Conservation (phyloP, 2,888 invertebrate species). For the Chironomus riparius region DNA sequence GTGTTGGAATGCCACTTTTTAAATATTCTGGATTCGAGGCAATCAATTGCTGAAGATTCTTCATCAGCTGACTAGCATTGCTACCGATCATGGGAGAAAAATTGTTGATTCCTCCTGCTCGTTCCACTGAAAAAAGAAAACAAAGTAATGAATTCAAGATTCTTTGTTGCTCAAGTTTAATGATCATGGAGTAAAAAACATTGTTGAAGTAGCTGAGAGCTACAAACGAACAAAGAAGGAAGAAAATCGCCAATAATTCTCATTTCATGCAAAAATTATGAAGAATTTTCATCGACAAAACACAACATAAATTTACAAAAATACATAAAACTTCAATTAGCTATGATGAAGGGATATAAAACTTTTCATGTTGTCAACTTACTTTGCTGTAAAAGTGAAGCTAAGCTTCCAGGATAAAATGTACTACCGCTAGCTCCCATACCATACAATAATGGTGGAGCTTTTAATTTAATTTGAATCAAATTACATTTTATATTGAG, state of each 20-base stretch:
- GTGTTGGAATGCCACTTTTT: conserved; percentile 45
- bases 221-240: not conserved
- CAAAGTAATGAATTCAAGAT: not conserved
- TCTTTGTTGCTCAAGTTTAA: too few relatives aligned
- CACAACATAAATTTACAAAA: conserved; percentile 13
- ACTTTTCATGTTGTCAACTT: conserved; percentile 44
- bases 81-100: conserved; percentile 11
- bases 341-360: not conserved
- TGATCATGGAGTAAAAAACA: too few relatives aligned
- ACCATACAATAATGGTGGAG: conserved; percentile 7
- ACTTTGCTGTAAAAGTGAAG: conserved; percentile 78
- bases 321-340: not conserved
- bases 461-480: not conserved
- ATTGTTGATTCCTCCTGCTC: conserved; percentile 43
- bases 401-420: conserved; percentile 39
- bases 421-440: conserved; percentile 20
- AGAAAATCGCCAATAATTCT: conserved; percentile 15
- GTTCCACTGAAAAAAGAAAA: conserved; percentile 48
- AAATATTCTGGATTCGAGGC: conserved; percentile 41
- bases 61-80: conserved; percentile 17
- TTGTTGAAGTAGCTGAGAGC: too few relatives aligned
- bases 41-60: conserved; percentile 40
- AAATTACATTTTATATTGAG: not conserved
- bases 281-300: conserved; percentile 4
- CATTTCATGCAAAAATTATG: conserved; percentile 20